phyloP scores from a whole-genome alignment of 2,797 vertebrate species.

The Sus cebifrons region DNA sequence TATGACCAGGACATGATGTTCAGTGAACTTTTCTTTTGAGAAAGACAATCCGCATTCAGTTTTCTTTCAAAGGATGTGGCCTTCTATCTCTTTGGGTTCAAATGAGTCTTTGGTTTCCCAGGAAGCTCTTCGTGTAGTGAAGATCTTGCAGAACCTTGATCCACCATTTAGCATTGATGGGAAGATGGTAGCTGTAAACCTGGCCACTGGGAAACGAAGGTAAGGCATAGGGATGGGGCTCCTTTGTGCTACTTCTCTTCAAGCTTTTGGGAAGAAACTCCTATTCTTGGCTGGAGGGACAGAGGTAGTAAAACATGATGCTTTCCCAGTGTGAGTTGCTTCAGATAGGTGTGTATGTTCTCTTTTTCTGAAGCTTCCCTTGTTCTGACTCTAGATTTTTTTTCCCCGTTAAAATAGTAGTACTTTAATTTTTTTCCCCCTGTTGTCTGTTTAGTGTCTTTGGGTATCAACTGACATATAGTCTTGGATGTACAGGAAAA shows the following conservation, averaged over 20 bases:
- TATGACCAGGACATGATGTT: neutral
- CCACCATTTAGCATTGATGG: constrained; percentile 96
- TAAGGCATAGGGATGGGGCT: constrained; percentile 74
- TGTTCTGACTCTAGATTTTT: constrained; percentile 37
- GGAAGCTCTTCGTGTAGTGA: constrained; percentile 97
- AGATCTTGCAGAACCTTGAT: constrained; percentile 94
- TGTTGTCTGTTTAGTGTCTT: constrained; percentile 5
- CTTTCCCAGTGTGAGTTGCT: neutral
- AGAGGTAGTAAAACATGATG: neutral
- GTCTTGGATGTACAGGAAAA: constrained; percentile 14
- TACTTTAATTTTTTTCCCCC: neutral
- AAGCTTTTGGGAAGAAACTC: neutral
- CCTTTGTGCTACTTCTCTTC: neutral
- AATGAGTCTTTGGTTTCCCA: constrained; percentile 86
- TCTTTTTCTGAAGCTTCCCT: constrained; percentile 16
- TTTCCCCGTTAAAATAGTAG: constrained; percentile 48
- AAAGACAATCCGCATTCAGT: neutral
- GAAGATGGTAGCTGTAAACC: constrained; percentile 95
- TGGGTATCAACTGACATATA: neutral
- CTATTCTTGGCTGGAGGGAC: neutral
- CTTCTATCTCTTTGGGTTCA: constrained; percentile 56
- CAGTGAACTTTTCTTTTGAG: neutral
- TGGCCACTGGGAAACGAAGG: constrained; percentile 93
- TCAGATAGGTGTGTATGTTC: neutral
- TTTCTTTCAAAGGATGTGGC: constrained; percentile 17